Evolutionary conservation across 1,140 invertebrate genomes (phyloP).

Genomic region (Halesus radiatus): DNA sequence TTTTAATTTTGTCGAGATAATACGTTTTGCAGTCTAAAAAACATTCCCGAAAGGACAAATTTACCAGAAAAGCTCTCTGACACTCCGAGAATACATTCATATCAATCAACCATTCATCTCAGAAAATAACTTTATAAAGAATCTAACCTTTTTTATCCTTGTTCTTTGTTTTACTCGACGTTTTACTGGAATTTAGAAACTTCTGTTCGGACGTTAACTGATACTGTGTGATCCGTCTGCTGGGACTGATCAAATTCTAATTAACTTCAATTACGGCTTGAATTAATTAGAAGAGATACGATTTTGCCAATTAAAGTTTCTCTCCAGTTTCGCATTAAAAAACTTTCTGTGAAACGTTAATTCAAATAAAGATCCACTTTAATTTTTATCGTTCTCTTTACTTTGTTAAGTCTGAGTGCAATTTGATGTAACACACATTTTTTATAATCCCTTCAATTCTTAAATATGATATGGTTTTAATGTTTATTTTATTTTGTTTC

Average conservation of each 20-base stretch:
- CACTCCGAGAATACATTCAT: background rate
- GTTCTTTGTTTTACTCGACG: too few relatives aligned
- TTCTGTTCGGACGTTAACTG: background rate
- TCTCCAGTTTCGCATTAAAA: background rate
- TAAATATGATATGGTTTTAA: background rate
- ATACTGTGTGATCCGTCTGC: background rate
- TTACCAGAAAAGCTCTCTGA: background rate
- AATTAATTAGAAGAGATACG: constrained; percentile 34
- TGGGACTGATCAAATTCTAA: constrained; percentile 41
- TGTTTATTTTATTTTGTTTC: constrained; percentile 31
- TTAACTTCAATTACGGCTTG: constrained; percentile 43
- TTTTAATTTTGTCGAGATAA: constrained; percentile 52
- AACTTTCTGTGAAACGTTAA: background rate
- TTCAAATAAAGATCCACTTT: background rate
- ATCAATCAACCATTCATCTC: background rate
- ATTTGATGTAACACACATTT: too few relatives aligned
- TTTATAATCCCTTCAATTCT: too few relatives aligned
- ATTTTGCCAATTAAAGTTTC: constrained; percentile 30
- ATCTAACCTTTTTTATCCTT: too few relatives aligned
- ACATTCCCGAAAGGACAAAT: background rate
- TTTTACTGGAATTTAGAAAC: too few relatives aligned
- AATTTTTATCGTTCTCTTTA: background rate
- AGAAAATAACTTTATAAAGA: background rate
- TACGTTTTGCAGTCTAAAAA: constrained; percentile 40
- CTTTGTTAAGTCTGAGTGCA: too few relatives aligned